These are phyloP conservation scores for Eptatretus burgeri DNA, from an alignment of 2,113 vertebrate species.

Conservation along the genomic window DNA sequence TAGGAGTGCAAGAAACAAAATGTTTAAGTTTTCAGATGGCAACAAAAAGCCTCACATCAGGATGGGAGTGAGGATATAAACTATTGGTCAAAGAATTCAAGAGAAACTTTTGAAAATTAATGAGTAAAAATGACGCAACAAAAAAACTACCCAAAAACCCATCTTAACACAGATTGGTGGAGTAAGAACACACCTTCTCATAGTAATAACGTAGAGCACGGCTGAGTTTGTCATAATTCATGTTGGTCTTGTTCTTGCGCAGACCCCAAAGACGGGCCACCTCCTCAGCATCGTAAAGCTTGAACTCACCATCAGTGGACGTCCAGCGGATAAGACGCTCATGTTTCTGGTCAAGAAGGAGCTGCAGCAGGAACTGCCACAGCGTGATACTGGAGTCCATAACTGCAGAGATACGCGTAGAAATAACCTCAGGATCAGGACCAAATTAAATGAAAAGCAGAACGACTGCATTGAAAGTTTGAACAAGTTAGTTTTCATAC, in stretches of 20 bases:
- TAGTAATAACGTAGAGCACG: constrained; percentile 93
- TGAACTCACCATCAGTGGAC: constrained; percentile 73
- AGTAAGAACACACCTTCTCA: constrained; percentile 37
- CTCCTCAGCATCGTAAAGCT: constrained; percentile 79
- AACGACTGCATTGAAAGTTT: too few relatives aligned
- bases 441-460: too few relatives aligned
- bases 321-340: constrained; percentile 85
- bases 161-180: too few relatives aligned
- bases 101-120: too few relatives aligned
- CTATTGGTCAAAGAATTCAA: too few relatives aligned
- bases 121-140: too few relatives aligned
- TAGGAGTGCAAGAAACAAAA: constrained; percentile 12
- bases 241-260: constrained; percentile 86
- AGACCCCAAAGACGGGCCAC: constrained; percentile 85
- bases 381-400: constrained; percentile 96
- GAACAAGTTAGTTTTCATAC: too few relatives aligned
- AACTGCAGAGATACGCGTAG: constrained; percentile 14
- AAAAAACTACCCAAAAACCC: too few relatives aligned
- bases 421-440: too few relatives aligned
- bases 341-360: constrained; percentile 54
- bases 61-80: constrained; percentile 9
- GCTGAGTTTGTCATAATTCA: constrained; percentile 97
- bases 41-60: constrained; percentile 11
- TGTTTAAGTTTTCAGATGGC: constrained; percentile 6
- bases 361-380: constrained; percentile 96